A percentile compares a stretch with the other conserved stretches of the same genome.
These are phyloP conservation scores for Phenganax subtilis DNA, from an alignment of 92 coral and sea anemone species.

Conservation along the genomic window DNA sequence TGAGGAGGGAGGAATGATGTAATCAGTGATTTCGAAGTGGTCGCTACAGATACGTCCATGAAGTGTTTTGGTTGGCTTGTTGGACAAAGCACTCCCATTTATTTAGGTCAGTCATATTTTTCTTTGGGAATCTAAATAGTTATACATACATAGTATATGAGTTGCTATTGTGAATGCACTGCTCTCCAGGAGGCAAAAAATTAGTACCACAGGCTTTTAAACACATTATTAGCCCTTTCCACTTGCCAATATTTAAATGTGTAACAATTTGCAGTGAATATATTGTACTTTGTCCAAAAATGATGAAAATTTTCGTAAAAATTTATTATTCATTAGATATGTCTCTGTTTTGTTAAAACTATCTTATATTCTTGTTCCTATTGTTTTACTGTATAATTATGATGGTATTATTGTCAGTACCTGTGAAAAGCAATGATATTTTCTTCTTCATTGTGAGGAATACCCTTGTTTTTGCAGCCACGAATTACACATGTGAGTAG, in stretches of 20 bases:
- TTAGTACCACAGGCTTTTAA: not conserved
- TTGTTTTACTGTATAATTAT: conserved; percentile 1
- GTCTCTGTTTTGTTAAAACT: not conserved
- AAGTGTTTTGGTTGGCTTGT: not conserved
- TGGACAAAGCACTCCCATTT: not conserved
- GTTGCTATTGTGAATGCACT: not conserved
- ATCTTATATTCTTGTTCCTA: not conserved
- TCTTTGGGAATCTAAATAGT: not conserved
- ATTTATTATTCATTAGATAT: not conserved
- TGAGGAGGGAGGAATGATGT: conserved; percentile 8
- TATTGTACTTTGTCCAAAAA: conserved; percentile 2
- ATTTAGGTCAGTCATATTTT: not conserved
- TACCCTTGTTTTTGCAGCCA: conserved; percentile 7
- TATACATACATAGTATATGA: not conserved
- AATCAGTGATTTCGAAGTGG: not conserved
- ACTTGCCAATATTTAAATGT: not conserved
- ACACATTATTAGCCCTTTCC: not conserved
- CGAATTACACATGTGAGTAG: conserved; percentile 9
- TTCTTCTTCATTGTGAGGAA: not conserved
- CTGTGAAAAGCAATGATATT: conserved; percentile 13
- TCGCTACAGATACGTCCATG: conserved; percentile 18
- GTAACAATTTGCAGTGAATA: not conserved
- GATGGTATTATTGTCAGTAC: not conserved
- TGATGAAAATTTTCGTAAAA: not conserved
- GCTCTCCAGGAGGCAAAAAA: not conserved